Conservation (phyloP, 2,888 invertebrate genomes). For the Apotomis betuletana region DNA sequence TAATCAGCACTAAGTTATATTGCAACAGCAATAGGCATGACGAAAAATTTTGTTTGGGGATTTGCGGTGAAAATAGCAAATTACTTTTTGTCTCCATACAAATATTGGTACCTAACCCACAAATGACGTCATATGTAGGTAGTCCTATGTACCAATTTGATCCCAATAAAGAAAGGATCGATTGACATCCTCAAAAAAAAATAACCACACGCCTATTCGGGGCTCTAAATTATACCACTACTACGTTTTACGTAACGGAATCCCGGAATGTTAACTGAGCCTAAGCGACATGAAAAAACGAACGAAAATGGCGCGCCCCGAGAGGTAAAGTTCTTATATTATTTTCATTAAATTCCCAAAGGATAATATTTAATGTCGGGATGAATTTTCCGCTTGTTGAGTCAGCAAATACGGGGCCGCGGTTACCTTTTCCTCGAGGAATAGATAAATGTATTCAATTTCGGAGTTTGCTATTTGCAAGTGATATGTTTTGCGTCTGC, state of each 20-base stretch:
- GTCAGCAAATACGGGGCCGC: constrained; percentile 34
- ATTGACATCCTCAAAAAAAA: no score
- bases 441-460: constrained; percentile 31
- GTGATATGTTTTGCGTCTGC: constrained; percentile 4
- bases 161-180: no score
- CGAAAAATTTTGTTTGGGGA: no score
- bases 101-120: no score
- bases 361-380: constrained; percentile 40
- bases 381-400: constrained; percentile 35
- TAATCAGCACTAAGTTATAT: no score
- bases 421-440: constrained; percentile 20
- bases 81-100: no score
- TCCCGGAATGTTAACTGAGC: constrained; percentile 19
- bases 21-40: no score
- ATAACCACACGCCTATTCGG: no score
- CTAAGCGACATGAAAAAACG: constrained; percentile 17
- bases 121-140: no score
- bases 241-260: not conserved
- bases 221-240: no score
- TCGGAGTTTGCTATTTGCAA: constrained; percentile 16
- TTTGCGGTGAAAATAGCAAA: no score
- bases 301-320: constrained; percentile 1
- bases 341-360: constrained; percentile 38
- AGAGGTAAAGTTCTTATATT: constrained; percentile 29
- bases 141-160: no score